Evolutionary conservation across 2,888 invertebrate species (phyloP), one percentile per base, ranked within the genome.

Genomic region (Muscina levida): DNA sequence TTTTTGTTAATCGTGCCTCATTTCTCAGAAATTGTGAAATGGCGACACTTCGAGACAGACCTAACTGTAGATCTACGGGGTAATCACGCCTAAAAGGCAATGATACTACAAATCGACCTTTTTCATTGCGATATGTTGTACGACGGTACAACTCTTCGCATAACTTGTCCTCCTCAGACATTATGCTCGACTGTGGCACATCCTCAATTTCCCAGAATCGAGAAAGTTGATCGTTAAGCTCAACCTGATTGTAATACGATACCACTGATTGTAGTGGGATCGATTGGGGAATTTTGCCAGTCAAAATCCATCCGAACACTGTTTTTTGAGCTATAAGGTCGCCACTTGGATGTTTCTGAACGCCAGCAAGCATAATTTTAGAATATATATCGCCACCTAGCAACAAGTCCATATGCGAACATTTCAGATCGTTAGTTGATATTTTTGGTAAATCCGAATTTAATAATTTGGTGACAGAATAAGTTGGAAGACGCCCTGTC

Each of bases 171-270:
- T 39, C 13, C 11, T 44, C 44, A 3, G 44, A 44, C 15, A n/a
- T n/a, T n/a, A 13, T n/a, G 2, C 13, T n/a, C 15, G 15, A 44
- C 39, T 48, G 4, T n/a, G 44, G 44, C 4, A 44, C 6, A 13
- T 44, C 44, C 44, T 44, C 44, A 4, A 44, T 2, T 13, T 44
- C 44, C 37, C 15, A 44, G 24, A 56, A 68, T 13, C 4, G 42
- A 71, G 17, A 76, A 22, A 5, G 2, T 44, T 11, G 6, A 2
- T 44, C 13, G 10, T 82, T 77, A 1, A 74, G 57, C 22, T 51
- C 24, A 10, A 72, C 17, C 62, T 73, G 42, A n/a, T 57, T 31
- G 15, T 48, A 53, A 42, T 73, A 37, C 2, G 46, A 44, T 44
- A 44, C 44, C 2, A 4, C 5, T 44, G 44, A n/a, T 31, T 31